These are phyloP conservation scores for Coelogynopora nodosa DNA, from an alignment of 2,888 invertebrate species.

Conservation along the genomic window DNA sequence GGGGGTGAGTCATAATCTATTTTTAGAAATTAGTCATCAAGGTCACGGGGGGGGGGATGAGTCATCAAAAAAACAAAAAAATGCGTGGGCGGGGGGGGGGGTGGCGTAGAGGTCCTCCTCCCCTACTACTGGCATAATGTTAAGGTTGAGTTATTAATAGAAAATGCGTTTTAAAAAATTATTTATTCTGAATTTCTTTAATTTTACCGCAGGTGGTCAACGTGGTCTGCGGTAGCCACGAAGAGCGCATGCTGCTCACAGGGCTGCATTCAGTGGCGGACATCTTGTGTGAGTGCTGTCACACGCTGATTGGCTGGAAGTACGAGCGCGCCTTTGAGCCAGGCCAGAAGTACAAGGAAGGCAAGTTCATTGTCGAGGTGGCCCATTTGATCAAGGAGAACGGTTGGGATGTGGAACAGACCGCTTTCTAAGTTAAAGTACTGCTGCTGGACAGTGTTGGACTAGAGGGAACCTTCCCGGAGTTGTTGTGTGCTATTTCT, in stretches of 20 bases:
- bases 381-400: conserved; percentile 99
- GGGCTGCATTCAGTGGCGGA: conserved; percentile 46
- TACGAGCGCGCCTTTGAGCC: conserved; percentile 97
- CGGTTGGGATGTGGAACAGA: conserved; percentile 75
- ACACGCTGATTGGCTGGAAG: conserved; percentile 99
- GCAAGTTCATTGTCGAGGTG: conserved; percentile 98
- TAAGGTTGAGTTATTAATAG: too few relatives aligned
- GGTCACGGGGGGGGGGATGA: too few relatives aligned
- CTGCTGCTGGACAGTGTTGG: neutral
- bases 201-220: conserved; percentile 47
- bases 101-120: too few relatives aligned
- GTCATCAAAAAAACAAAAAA: too few relatives aligned
- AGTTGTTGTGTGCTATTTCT: too few relatives aligned
- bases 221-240: conserved; percentile 42
- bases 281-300: conserved; percentile 99
- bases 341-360: conserved; percentile 99
- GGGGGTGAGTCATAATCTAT: too few relatives aligned
- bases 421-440: neutral
- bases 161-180: too few relatives aligned
- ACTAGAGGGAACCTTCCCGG: too few relatives aligned
- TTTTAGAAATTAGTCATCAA: too few relatives aligned
- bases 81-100: too few relatives aligned
- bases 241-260: conserved; percentile 44
- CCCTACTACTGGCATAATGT: too few relatives aligned
- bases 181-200: too few relatives aligned